Conservation (phyloP, 2,888 invertebrate species). For the Andrena dorsata region DNA sequence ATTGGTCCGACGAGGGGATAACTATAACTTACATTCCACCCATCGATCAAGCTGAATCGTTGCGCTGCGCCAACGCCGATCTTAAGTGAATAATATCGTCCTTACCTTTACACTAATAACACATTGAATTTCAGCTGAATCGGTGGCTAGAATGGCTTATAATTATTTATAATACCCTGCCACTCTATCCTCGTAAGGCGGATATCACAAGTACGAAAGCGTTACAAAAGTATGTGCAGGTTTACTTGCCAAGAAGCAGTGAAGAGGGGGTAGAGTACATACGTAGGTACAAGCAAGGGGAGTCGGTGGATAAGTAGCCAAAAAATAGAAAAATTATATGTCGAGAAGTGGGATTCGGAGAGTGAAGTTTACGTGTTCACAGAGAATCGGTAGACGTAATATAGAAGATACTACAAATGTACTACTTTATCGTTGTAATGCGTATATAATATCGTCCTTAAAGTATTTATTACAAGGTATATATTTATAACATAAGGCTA, state of each 20-base stretch:
- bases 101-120: too few relatives aligned
- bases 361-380: slow-evolving; percentile 35
- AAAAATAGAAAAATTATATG: neutral
- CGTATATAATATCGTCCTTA: slow-evolving; percentile 63
- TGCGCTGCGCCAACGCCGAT: neutral
- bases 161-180: neutral
- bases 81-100: neutral
- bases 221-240: slow-evolving; percentile 13
- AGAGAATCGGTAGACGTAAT: slow-evolving; percentile 62
- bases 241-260: slow-evolving; percentile 12
- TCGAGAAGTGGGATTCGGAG: neutral
- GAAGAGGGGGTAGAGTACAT: neutral
- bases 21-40: neutral
- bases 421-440: slow-evolving; percentile 36
- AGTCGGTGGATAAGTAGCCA: neutral
- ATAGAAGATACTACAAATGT: slow-evolving; percentile 54
- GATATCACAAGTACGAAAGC: slow-evolving; percentile 11
- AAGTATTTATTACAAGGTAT: slow-evolving; percentile 74
- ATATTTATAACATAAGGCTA: slow-evolving; percentile 70
- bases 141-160: too few relatives aligned
- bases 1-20: slow-evolving; percentile 5
- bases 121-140: too few relatives aligned
- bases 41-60: neutral
- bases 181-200: neutral
- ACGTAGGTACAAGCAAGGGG: neutral